phyloP scores from a whole-genome alignment of 1,140 invertebrate genomes.

The Schlechtendalia chinensis region DNA sequence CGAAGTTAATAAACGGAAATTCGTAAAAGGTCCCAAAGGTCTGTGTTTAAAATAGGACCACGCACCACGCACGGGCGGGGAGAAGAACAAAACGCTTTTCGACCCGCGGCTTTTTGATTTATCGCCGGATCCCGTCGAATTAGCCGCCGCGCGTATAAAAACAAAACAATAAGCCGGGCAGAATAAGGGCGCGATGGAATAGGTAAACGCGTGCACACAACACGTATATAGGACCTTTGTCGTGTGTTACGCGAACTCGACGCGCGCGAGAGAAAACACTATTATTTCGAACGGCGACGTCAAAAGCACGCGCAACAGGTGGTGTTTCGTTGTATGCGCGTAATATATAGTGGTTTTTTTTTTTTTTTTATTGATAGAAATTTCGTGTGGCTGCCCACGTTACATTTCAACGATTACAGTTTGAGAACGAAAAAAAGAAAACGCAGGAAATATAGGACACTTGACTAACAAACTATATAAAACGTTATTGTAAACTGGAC shows the following conservation, averaged over 20 bases:
- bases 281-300: conserved; percentile 11
- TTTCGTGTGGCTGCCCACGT: too few species aligned
- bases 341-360: too few species aligned
- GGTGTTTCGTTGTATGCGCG: not conserved
- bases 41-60: conserved; percentile 7
- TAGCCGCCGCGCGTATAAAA: conserved; percentile 11
- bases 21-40: conserved; percentile 18
- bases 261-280: not conserved
- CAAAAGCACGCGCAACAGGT: conserved; percentile 31
- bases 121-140: conserved; percentile 28
- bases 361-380: too few species aligned
- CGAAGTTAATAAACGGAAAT: conserved; percentile 43
- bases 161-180: conserved; percentile 9
- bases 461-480: too few species aligned
- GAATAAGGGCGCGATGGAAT: not conserved
- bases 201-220: not conserved
- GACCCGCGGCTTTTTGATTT: conserved; percentile 41
- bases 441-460: too few species aligned
- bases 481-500: too few species aligned
- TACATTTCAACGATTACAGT: too few species aligned
- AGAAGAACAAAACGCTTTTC: conserved; percentile 35
- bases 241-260: not conserved
- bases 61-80: not conserved
- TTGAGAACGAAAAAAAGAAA: too few species aligned
- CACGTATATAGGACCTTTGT: not conserved